phyloP scores from a whole-genome alignment of 2,888 invertebrate species.

The Mythimna pallens region DNA sequence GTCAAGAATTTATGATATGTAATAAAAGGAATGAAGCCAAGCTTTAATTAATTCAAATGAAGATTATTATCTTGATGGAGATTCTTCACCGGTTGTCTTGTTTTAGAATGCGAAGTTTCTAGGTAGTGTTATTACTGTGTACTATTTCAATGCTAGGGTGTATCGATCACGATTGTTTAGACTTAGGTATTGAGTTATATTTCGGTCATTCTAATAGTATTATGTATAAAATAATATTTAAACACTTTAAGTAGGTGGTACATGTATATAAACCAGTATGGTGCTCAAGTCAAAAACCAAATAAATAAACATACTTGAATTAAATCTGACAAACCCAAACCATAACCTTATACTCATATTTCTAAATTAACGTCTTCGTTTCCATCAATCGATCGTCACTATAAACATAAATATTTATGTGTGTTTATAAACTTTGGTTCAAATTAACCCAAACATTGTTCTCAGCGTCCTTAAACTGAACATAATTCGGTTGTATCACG shows the following conservation, averaged over 20 bases:
- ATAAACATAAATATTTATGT: slow-evolving; percentile 8
- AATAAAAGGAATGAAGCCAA: slow-evolving; percentile 40
- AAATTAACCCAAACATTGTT: slow-evolving; percentile 13
- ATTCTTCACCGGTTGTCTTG: slow-evolving; percentile 20
- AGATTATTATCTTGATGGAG: slow-evolving; percentile 45
- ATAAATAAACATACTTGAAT: not conserved
- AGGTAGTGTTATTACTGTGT: slow-evolving; percentile 5
- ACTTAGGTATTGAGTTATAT: no score
- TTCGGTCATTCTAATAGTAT: no score
- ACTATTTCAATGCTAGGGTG: slow-evolving; percentile 12
- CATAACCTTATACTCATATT: not conserved
- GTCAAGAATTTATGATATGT: slow-evolving; percentile 31
- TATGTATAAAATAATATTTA: no score
- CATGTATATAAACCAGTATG: not conserved
- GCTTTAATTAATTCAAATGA: slow-evolving; percentile 43
- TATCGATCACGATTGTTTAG: not conserved
- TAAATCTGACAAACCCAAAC: not conserved
- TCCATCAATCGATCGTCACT: slow-evolving; percentile 16
- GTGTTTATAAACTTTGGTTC: slow-evolving; percentile 2
- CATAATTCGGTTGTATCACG: slow-evolving; percentile 44
- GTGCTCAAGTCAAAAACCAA: not conserved
- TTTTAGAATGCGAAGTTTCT: slow-evolving; percentile 29
- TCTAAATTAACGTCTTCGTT: not conserved
- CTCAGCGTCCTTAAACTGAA: slow-evolving; percentile 6
- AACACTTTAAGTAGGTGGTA: no score